These are phyloP conservation scores for Hemicentrotus pulcherrimus DNA, from an alignment of 35 echinoderm and acorn worm genomes.

Conservation along the genomic window DNA sequence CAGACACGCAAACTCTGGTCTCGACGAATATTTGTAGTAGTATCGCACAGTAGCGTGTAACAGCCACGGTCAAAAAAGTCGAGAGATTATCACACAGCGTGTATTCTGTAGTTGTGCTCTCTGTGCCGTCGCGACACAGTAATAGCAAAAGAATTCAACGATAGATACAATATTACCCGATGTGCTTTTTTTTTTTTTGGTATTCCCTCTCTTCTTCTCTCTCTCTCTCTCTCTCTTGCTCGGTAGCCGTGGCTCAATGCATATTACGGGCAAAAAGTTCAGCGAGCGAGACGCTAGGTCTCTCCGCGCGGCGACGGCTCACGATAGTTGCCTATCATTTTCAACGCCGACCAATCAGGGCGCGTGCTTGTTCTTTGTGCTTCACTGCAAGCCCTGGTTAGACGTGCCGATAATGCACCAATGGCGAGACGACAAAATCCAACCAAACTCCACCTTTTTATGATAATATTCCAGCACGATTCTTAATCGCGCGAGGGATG, in stretches of 20 bases:
- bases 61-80: neutral
- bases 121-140: conserved; percentile 14
- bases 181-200: neutral
- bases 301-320: conserved; percentile 33
- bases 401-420: conserved; percentile 23
- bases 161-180: conserved; percentile 46
- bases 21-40: neutral
- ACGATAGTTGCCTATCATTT: conserved; percentile 65
- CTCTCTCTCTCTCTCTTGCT: neutral
- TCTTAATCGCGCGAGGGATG: neutral
- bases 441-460: conserved; percentile 32
- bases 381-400: neutral
- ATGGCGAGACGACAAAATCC: neutral
- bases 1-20: neutral
- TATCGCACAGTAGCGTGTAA: neutral
- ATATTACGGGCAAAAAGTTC: conserved; percentile 51
- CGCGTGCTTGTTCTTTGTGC: conserved; percentile 65
- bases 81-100: conserved; percentile 1
- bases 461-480: conserved; percentile 36
- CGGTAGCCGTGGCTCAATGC: neutral
- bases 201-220: neutral
- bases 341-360: conserved; percentile 76
- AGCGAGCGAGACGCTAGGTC: conserved; percentile 49
- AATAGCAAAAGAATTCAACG: conserved; percentile 3
- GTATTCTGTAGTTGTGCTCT: neutral